These are phyloP conservation scores for Hormaphis cornu DNA, from an alignment of 1,140 invertebrate species.

Conservation along the genomic window DNA sequence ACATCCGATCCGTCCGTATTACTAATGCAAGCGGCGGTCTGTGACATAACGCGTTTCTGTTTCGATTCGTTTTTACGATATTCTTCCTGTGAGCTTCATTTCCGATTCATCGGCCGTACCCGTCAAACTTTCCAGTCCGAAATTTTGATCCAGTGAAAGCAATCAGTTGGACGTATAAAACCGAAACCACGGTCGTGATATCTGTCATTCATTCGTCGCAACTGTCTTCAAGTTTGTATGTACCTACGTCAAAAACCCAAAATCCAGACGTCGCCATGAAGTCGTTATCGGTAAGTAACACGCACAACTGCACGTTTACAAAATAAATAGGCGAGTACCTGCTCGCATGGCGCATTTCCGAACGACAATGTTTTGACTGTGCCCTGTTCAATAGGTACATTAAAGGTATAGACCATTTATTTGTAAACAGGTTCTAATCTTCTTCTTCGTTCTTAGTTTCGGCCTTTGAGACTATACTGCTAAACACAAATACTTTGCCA, in stretches of 20 bases:
- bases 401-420: too few relatives aligned
- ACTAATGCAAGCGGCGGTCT: neutral
- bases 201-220: neutral
- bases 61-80: neutral
- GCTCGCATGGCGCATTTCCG: too few relatives aligned
- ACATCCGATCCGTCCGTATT: neutral
- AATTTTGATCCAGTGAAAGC: constrained; percentile 22
- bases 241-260: neutral
- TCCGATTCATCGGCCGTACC: neutral
- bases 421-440: too few relatives aligned
- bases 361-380: too few relatives aligned
- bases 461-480: too few relatives aligned
- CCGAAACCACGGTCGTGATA: neutral
- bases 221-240: neutral
- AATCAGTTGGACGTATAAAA: constrained; percentile 23
- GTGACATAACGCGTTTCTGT: neutral
- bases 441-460: too few relatives aligned
- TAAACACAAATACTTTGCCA: too few relatives aligned
- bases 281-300: constrained; percentile 2
- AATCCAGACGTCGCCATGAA: neutral
- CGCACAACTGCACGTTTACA: neutral
- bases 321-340: too few relatives aligned
- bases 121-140: constrained; percentile 13
- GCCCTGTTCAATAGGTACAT: too few relatives aligned
- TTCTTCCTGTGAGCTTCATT: constrained; percentile 16